These are phyloP conservation scores for Meloidogyne chitwoodi DNA, from an alignment of 1,140 invertebrate genomes.

Conservation along the genomic window DNA sequence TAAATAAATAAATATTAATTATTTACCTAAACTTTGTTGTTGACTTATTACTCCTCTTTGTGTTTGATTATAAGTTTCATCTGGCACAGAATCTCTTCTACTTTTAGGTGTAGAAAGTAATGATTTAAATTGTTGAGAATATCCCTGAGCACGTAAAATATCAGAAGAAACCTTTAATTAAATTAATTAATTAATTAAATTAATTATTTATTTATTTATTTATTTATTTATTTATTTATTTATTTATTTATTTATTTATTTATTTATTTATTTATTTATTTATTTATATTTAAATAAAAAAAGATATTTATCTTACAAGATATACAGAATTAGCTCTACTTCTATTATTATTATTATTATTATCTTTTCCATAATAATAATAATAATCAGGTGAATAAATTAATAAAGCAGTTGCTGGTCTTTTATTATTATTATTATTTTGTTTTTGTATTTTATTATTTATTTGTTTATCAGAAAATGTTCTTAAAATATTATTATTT, in stretches of 20 bases:
- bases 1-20: no score
- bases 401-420: not conserved
- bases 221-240: no score
- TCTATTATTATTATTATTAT: no score
- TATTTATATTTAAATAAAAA: no score
- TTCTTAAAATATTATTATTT: not conserved
- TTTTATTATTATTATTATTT: not conserved
- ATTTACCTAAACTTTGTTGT: constrained; percentile 26
- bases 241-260: no score
- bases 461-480: not conserved
- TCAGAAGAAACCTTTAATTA: constrained; percentile 38
- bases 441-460: not conserved
- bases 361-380: not conserved
- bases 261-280: not conserved
- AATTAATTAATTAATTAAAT: not conserved
- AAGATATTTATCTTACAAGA: constrained; percentile 9
- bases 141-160: constrained; percentile 36
- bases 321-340: constrained; percentile 21
- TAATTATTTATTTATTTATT: no score
- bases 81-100: constrained; percentile 20
- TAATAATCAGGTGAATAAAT: not conserved
- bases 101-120: constrained; percentile 30
- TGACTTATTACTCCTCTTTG: not conserved
- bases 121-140: constrained; percentile 45
- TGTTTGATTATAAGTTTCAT: not conserved